Evolutionary conservation across 2,113 vertebrate genomes (phyloP).

Genomic region (Campylorhamphus procurvoides): DNA sequence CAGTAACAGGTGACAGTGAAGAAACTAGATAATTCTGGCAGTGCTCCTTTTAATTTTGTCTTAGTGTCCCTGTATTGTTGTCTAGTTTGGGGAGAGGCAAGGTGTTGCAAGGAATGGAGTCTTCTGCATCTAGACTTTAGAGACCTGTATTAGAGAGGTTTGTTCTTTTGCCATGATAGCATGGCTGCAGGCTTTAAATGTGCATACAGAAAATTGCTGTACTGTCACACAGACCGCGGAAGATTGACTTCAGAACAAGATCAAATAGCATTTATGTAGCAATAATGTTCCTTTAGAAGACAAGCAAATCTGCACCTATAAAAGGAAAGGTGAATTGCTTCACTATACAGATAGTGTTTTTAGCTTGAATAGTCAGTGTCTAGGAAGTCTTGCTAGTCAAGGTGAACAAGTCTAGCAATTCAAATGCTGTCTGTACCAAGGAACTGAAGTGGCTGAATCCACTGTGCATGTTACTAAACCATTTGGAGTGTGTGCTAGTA

Average conservation of each 20-base stretch:
- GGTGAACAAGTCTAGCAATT: not conserved
- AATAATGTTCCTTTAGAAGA: not conserved
- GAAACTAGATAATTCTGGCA: not conserved
- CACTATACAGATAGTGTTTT: not conserved
- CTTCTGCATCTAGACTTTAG: not conserved
- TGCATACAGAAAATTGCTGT: not conserved
- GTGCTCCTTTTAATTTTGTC: not conserved
- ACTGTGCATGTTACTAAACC: not conserved
- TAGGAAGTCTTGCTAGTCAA: not conserved
- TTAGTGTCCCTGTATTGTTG: not conserved
- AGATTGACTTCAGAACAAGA: not conserved
- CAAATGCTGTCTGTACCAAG: not conserved
- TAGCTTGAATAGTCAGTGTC: not conserved
- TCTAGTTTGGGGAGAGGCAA: not conserved
- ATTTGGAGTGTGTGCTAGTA: not conserved
- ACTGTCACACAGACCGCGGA: not conserved
- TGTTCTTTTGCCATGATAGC: not conserved
- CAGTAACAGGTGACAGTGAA: not conserved
- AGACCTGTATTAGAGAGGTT: not conserved
- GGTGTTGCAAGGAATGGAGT: not conserved
- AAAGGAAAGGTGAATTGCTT: not conserved
- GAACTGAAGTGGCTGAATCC: not conserved
- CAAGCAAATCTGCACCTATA: not conserved
- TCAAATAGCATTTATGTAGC: not conserved
- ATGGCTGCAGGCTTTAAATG: not conserved